These are phyloP conservation scores for Chalcis sispes DNA, from an alignment of 2,888 invertebrate species.

Conservation along the genomic window DNA sequence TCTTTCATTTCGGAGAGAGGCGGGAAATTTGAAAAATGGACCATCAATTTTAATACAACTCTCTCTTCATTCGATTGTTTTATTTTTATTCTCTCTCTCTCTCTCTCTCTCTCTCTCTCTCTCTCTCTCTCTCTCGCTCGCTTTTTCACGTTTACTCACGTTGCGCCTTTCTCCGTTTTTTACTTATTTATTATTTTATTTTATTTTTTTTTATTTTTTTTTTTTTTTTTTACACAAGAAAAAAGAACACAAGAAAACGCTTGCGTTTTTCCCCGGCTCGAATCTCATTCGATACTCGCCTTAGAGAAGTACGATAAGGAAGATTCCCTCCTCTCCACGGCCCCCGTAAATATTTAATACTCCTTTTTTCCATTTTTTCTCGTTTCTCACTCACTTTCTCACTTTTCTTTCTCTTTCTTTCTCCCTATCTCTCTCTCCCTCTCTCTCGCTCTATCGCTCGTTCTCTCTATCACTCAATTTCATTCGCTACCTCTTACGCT, in stretches of 20 bases:
- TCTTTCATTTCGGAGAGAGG: constrained; percentile 45
- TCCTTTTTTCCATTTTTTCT: constrained; percentile 65
- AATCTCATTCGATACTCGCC: constrained; percentile 41
- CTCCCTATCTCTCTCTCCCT: constrained; percentile 56
- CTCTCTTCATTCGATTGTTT: constrained; percentile 4
- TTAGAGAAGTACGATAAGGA: constrained; percentile 62
- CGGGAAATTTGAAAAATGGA: constrained; percentile 47
- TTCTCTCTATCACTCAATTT: constrained; percentile 57
- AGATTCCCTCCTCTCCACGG: constrained; percentile 74
- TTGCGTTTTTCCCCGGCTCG: constrained; percentile 13
- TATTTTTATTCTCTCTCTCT: constrained; percentile 17
- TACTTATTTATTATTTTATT: not conserved
- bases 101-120: not conserved
- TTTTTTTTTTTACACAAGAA: constrained; percentile 28
- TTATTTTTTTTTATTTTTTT: not conserved
- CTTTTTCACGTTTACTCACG: too few relatives aligned
- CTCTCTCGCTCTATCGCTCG: constrained; percentile 46
- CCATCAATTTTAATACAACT: constrained; percentile 43
- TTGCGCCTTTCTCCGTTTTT: not conserved
- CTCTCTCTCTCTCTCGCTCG: too few relatives aligned
- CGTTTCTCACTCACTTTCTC: constrained; percentile 48
- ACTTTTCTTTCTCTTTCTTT: constrained; percentile 44
- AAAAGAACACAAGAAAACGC: constrained; percentile 35
- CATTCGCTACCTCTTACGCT: constrained; percentile 48
- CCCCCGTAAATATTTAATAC: constrained; percentile 75